phyloP scores from a whole-genome alignment of 2,888 invertebrate genomes.

The Yponomeuta malinellus region DNA sequence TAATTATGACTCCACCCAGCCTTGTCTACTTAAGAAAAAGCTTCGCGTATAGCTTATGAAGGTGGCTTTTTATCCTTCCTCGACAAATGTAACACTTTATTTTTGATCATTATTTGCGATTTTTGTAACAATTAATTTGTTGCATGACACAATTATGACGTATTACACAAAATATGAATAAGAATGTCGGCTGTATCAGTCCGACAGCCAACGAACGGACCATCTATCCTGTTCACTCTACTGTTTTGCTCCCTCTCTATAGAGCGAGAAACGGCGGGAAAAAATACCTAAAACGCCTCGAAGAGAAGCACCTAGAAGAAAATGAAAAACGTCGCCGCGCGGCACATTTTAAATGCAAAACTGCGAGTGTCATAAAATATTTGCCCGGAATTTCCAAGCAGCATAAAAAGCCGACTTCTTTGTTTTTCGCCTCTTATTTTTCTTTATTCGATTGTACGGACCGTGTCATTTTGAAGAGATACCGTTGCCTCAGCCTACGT shows the following conservation, averaged over 20 bases:
- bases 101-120: too few relatives aligned
- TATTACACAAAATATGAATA: too few relatives aligned
- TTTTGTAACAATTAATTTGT: too few relatives aligned
- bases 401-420: not conserved
- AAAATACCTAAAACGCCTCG: not conserved
- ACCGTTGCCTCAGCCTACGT: not conserved
- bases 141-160: too few relatives aligned
- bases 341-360: slow-evolving; percentile 16
- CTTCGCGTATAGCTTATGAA: too few relatives aligned
- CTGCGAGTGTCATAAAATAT: slow-evolving; percentile 17
- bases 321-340: slow-evolving; percentile 11
- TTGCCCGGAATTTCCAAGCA: slow-evolving; percentile 7
- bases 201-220: not conserved
- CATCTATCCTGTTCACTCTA: not conserved
- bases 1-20: too few relatives aligned
- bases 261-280: not conserved
- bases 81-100: too few relatives aligned
- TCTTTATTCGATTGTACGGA: not conserved
- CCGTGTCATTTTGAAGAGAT: not conserved
- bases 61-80: too few relatives aligned
- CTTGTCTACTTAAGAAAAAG: too few relatives aligned
- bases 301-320: slow-evolving; percentile 7
- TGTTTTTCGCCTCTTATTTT: not conserved
- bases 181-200: too few relatives aligned
- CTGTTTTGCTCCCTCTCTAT: not conserved